A percentile compares a stretch with the other conserved stretches of the same genome.
Conservation (phyloP, 2,888 invertebrate species). For the Drosophila pullipes region DNA sequence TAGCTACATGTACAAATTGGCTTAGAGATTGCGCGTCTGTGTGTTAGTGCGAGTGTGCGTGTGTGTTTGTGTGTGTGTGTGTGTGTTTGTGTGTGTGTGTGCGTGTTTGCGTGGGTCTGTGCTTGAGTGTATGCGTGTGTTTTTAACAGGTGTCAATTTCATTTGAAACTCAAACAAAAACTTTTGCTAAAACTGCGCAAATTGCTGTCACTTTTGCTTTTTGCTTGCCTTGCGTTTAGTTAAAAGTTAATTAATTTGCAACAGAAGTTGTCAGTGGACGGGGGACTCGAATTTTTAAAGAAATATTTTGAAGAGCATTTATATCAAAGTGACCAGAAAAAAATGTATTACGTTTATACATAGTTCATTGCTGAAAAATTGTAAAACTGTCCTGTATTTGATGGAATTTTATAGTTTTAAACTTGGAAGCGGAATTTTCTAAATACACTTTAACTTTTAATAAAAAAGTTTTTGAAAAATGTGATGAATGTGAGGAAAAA, state of each 20-base stretch:
- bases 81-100: slow-evolving; percentile 3
- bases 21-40: slow-evolving; percentile 69
- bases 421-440: neutral
- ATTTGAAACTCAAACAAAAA: slow-evolving; percentile 75
- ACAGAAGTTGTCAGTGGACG: neutral
- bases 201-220: slow-evolving; percentile 56
- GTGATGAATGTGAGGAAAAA: neutral
- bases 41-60: slow-evolving; percentile 4
- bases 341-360: neutral
- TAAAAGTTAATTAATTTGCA: slow-evolving; percentile 76
- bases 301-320: neutral
- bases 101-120: slow-evolving; percentile 10
- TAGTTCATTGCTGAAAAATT: neutral
- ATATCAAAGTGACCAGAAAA: neutral
- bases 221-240: slow-evolving; percentile 55
- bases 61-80: neutral
- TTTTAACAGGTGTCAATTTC: slow-evolving; percentile 79
- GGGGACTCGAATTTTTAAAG: neutral
- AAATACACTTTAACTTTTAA: neutral
- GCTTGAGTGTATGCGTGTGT: slow-evolving; percentile 38
- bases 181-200: slow-evolving; percentile 67
- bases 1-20: slow-evolving; percentile 77
- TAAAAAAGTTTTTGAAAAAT: neutral
- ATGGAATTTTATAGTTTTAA: neutral
- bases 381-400: neutral